Base-by-base conservation (phyloP, 2,113 vertebrate genomes). In the Eleginops maclovinus region DNA sequence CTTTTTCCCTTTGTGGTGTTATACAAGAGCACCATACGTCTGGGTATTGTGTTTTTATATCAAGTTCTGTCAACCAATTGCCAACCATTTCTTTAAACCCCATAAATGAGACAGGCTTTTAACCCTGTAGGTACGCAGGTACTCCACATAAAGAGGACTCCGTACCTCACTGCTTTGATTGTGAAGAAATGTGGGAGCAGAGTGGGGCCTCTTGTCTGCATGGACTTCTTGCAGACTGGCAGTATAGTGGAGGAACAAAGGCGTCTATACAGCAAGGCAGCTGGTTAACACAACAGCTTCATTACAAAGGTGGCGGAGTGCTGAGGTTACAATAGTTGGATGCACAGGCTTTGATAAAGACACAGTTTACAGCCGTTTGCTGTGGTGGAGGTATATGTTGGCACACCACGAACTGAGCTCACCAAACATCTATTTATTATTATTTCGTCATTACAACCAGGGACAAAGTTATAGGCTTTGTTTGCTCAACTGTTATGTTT, bases 151-250 rank as follows among this genome's bases (percentile, higher is more conserved):
- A 60, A 75, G 63, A 82, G 59, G 54, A 83, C 83, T 82, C 67
- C 78, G 73, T 53, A 60, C 68, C 75, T 77, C 28, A 74, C 66
- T 31, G 21, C 66, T 67, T 54, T 88, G 77, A 91, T 75, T 86
- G 79, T 53, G 31, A 71, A 46, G 50, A 68, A 1, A 71, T 84
- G 14, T 58, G 1, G 6, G 7, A 36, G 68, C 40, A 21, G 51
- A 76, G 74, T 9, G 21, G 67, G 61, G 54, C 53, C 60, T 69
- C 31, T 36, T 83, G 55, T 71, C 67, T 68, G 49, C 26, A 21
- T 17, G 54, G 65, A 26, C 36, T 7, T 77, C 60, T 61, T 53
- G 49, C 40, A 80, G 53, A 40, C 8, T 22, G 70, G 77, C 55
- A 51, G 51, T 75, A 59, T 43, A 46, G 28, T 43, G 28, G 54